A percentile compares a stretch with the other conserved stretches of the same genome.
These are phyloP conservation scores for Butorides virescens DNA, from an alignment of 2,113 vertebrate species.

Conservation along the genomic window DNA sequence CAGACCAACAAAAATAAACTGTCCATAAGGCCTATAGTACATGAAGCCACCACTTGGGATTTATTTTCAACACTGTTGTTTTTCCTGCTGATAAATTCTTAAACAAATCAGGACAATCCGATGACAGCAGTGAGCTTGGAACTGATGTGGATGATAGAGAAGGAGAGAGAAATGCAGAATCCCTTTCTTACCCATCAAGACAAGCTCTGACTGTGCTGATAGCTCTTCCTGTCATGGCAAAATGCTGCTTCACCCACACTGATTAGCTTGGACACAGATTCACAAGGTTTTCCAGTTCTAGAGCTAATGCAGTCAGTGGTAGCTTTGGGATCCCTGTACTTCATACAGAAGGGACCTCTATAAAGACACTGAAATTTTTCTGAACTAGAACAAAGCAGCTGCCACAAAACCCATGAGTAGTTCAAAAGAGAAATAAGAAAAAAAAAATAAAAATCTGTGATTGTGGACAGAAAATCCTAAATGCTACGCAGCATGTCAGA, in stretches of 20 bases:
- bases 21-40: not conserved
- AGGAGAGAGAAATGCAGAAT: not conserved
- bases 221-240: not conserved
- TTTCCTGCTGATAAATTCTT: not conserved
- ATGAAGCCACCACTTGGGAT: not conserved
- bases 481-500: not conserved
- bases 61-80: not conserved
- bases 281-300: not conserved
- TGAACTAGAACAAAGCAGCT: not conserved
- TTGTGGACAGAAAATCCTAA: not conserved
- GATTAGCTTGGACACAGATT: not conserved
- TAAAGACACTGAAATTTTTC: not conserved
- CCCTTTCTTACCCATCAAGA: not conserved
- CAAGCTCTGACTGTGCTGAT: not conserved
- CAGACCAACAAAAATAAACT: not conserved
- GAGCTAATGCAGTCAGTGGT: not conserved
- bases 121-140: not conserved
- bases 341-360: not conserved
- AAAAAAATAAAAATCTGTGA: not conserved
- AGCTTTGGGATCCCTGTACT: not conserved
- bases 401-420: not conserved
- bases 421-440: not conserved
- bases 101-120: not conserved
- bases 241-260: not conserved
- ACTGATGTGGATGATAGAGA: not conserved